A percentile compares a stretch with the other conserved stretches of the same genome.
phyloP scores from a whole-genome alignment of 2,797 vertebrate species.

The Poeciliopsis turneri region DNA sequence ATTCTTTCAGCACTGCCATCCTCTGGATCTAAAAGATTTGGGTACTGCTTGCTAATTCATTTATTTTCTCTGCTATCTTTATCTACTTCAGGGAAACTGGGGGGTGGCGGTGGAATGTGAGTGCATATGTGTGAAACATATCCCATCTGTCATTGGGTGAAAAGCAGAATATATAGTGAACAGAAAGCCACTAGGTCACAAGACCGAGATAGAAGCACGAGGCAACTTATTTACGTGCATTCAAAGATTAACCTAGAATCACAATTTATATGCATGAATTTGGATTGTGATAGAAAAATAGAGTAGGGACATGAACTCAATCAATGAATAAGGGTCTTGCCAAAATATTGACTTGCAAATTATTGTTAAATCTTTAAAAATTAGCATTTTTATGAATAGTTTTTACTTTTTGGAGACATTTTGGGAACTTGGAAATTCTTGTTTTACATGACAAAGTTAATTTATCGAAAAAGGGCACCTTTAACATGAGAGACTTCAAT shows the following conservation, averaged over 20 bases:
- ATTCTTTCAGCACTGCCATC: slow-evolving; percentile 40
- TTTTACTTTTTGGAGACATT: not conserved
- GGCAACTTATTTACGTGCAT: not conserved
- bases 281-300: not conserved
- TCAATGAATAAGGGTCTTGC: not conserved
- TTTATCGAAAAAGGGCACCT: not conserved
- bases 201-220: not conserved
- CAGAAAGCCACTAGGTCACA: not conserved
- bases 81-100: not conserved
- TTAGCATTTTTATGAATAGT: not conserved
- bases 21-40: slow-evolving; percentile 7
- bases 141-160: not conserved
- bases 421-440: not conserved
- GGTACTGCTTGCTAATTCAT: slow-evolving; percentile 33
- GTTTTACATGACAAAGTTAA: not conserved
- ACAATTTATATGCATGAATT: not conserved
- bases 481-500: not conserved
- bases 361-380: not conserved
- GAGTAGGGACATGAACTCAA: not conserved
- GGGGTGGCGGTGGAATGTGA: not conserved
- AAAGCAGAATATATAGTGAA: not conserved
- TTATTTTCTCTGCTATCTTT: not conserved
- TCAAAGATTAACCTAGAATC: not conserved
- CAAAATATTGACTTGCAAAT: not conserved
- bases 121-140: not conserved